Evolutionary conservation across 2,888 invertebrate genomes (phyloP), one percentile per base, ranked within the genome.

Genomic region (Druceiella hillmani): DNA sequence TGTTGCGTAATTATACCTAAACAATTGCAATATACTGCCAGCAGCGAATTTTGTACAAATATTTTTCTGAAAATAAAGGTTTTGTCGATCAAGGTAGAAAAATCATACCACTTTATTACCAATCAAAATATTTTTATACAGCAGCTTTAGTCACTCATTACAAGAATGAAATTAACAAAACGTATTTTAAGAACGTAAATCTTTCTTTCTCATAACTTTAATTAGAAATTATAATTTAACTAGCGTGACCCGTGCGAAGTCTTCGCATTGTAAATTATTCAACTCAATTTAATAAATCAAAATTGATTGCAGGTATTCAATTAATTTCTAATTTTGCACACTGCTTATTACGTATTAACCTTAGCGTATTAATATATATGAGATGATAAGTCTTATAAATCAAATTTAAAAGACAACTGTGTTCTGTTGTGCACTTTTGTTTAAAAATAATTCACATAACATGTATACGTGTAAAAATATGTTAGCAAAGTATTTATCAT

Each of bases 401-500:
- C 25, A 25, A n/a, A 25, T 25, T 25, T n/a, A 25, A 25, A 25
- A 11, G 25, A 25, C 25, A 25, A 25, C 25, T 25, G n/a, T n/a
- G 11, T 25, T 31, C 31, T 14, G 6, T 22, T 33, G 12, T 22
- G 22, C 33, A 33, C 33, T 33, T 33, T 33, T 33, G 33, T 33
- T 20, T 12, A 20, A 12, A 33, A 33, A 20, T 9, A 33, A 24
- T 33, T 33, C 22, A 22, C 33, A 33, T 33, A 20, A 33, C 12
- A 22, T 33, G 33, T 33, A 22, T 33, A n/a, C n/a, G 13, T 33
- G 33, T 33, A 20, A 33, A 33, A 33, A 33, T 33, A 33, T 33
- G 22, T 33, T 33, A 33, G 13, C 17, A 31, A 31, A 17, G 31
- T 31, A 31, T 31, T 31, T 16, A 31, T 20, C 31, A 31, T 31